Conservation (phyloP, 2,797 vertebrate species). For the Prionace glauca region DNA sequence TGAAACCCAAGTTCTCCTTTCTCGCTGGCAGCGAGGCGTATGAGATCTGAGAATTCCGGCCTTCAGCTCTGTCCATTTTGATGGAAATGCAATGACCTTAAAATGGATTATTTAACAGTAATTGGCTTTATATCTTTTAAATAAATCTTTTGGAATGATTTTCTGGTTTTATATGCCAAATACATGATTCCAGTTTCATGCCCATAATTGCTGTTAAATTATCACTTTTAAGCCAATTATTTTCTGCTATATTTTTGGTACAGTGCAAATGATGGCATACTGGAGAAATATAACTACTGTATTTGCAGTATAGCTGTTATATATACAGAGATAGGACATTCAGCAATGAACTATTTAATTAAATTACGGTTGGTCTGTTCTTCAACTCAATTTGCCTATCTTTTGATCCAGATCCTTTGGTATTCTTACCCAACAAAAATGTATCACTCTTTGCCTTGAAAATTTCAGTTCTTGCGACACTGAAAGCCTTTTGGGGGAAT, state of each 20-base stretch:
- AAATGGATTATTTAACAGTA: neutral
- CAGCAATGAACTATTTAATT: neutral
- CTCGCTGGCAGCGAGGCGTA: no score
- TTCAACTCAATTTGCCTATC: neutral
- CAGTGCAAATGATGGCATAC: neutral
- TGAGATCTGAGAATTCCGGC: no score
- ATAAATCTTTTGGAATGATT: neutral
- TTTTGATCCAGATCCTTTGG: neutral
- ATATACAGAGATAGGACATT: neutral
- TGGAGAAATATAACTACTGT: neutral
- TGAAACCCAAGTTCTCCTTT: no score
- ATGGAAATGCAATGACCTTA: neutral
- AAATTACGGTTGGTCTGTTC: neutral
- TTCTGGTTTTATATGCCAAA: neutral
- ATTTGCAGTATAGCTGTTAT: neutral
- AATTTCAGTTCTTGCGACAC: neutral
- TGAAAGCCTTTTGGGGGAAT: neutral
- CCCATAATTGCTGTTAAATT: neutral
- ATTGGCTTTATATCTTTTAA: neutral
- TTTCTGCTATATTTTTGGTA: neutral
- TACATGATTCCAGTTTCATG: neutral
- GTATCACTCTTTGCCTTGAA: neutral
- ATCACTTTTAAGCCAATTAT: neutral
- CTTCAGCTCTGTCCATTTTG: neutral
- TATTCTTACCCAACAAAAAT: neutral